These are phyloP conservation scores for Cyprinodon variegatus DNA, from an alignment of 2,113 vertebrate species.

Conservation along the genomic window DNA sequence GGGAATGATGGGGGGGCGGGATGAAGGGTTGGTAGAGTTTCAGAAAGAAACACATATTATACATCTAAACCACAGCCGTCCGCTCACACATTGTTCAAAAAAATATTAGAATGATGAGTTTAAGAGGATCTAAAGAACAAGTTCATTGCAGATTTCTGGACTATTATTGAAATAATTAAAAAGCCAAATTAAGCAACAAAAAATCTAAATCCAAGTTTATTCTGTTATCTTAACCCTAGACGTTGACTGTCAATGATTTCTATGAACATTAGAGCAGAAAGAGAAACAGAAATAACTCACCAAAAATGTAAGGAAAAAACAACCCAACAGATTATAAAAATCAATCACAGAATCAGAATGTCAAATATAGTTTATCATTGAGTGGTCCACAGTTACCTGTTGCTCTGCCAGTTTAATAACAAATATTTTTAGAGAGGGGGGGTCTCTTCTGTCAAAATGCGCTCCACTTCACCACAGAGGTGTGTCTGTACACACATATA, in stretches of 20 bases:
- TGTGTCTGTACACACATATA: slow-evolving; percentile 77
- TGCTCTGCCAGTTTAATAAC: slow-evolving; percentile 82
- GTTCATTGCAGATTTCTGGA: neutral
- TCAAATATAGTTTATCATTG: slow-evolving; percentile 68
- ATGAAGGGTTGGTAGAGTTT: slow-evolving; percentile 62
- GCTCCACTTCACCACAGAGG: slow-evolving; percentile 78
- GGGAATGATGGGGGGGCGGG: slow-evolving; percentile 46
- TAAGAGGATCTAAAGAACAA: slow-evolving; percentile 1
- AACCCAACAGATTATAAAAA: slow-evolving; percentile 51
- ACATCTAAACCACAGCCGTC: slow-evolving; percentile 5
- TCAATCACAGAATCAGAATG: slow-evolving; percentile 64
- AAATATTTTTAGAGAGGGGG: slow-evolving; percentile 80
- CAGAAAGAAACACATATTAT: slow-evolving; percentile 42
- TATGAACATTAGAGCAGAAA: neutral
- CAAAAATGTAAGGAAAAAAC: slow-evolving; percentile 47
- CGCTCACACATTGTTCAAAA: neutral
- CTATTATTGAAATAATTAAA: slow-evolving; percentile 6
- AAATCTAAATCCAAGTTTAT: slow-evolving; percentile 3
- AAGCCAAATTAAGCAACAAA: slow-evolving; percentile 15
- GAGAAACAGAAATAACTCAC: slow-evolving; percentile 7
- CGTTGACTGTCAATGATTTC: slow-evolving; percentile 34
- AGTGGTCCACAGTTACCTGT: slow-evolving; percentile 85
- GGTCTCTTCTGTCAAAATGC: slow-evolving; percentile 78
- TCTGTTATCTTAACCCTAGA: slow-evolving; percentile 12
- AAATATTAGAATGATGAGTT: neutral